Conservation (phyloP, 1,140 invertebrate species). For the Cotesia vestalis region DNA sequence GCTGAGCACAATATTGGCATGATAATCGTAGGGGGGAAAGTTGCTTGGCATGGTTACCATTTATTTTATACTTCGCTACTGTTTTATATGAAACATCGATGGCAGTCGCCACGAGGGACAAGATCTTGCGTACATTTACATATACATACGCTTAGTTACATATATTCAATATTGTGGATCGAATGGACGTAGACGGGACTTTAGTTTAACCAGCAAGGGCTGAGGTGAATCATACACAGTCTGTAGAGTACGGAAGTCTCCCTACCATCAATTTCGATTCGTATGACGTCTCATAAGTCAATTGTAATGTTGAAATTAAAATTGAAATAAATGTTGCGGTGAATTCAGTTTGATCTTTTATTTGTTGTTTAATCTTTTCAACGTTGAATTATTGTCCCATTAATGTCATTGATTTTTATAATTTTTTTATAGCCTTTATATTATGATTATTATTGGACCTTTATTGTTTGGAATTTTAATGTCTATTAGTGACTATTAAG, state of each 20-base stretch:
- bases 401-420: too few species aligned
- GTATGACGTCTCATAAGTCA: constrained; percentile 10
- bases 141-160: constrained; percentile 11
- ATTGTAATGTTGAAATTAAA: too few species aligned
- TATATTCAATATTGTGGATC: not conserved
- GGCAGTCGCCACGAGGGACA: not conserved
- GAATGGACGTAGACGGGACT: not conserved
- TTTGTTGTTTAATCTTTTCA: too few species aligned
- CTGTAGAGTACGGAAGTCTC: not conserved
- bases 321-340: too few species aligned
- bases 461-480: too few species aligned
- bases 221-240: constrained; percentile 27
- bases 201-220: constrained; percentile 14
- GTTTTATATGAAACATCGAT: not conserved
- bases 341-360: too few species aligned
- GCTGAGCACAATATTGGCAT: constrained; percentile 41
- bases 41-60: not conserved
- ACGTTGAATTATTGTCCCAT: too few species aligned
- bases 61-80: not conserved
- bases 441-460: too few species aligned
- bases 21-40: constrained; percentile 33
- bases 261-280: constrained; percentile 24
- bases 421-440: too few species aligned
- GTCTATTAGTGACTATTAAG: too few species aligned
- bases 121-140: constrained; percentile 9